Base-by-base conservation (phyloP, 2,888 invertebrate genomes). In the Oligia strigilis region DNA sequence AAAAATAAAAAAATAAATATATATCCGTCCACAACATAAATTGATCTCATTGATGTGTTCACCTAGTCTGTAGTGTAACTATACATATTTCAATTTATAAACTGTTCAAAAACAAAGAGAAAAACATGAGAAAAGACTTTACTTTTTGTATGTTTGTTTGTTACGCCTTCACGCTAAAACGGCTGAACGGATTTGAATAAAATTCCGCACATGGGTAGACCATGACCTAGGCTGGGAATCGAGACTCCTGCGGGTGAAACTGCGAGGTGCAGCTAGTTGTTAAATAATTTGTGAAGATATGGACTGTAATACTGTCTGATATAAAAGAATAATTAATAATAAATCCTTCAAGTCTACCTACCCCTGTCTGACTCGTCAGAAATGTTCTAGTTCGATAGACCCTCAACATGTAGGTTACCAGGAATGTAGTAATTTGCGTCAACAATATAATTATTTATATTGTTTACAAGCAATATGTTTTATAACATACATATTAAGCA, bases 331-430 rank as follows among this genome's bases (percentile, higher is more conserved):
- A 13, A 46, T 46, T 29, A 49, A 14, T 14, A 19, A 8, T 40
- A 52, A 74, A 55, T 62, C 67, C 66, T 71, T 64, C 5, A 71
- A 17, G 71, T 46, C 14, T 36, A 62, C n/a, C 64, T 29, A 29
- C 29, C 29, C 49, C 14, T 14, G 36, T 19, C 40, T 71, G 64
- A 74, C 66, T 66, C 58, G 40, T 29, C 60, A 49, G 46, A 55
- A 58, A 72, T 29, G 6, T 62, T 62, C 29, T 62, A 8, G 2
- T 29, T 14, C 14, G 14, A 29, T 62, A 62, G 6, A 62, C 29
- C 14, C 29, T 17, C 29, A 62, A 62, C 6, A 14, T 60, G 11
- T 60, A n/a, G 13, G 58, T 9, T 60, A 60, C 4, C n/a, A 60
- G 60, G 60, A 29, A 62, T 60, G n/a, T 29, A 62, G 14, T 62